Evolutionary conservation across 2,888 invertebrate genomes (phyloP).

Genomic region (Phyllotreta cruciferae): DNA sequence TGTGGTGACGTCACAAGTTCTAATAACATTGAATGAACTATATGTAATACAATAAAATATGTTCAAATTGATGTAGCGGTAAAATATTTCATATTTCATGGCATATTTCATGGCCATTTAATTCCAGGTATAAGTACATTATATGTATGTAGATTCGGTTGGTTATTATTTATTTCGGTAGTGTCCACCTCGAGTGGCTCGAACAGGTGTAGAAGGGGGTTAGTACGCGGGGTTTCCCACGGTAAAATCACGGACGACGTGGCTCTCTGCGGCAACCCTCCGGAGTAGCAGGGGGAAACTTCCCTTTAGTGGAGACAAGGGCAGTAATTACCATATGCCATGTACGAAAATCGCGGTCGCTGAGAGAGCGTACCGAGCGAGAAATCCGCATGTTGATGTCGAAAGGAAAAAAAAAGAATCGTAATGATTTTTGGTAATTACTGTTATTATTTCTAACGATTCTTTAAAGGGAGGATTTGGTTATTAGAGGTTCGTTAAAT

Average conservation of each 20-base stretch:
- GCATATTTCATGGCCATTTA: no score
- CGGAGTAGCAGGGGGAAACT: conserved; percentile 37
- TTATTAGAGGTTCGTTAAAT: background rate
- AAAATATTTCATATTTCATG: no score
- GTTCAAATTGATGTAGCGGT: no score
- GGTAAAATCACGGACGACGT: conserved; percentile 54
- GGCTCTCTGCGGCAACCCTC: conserved; percentile 49
- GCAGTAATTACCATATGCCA: conserved; percentile 44
- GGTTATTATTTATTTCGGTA: conserved; percentile 1
- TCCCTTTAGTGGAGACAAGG: conserved; percentile 36
- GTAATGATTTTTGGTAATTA: conserved; percentile 6
- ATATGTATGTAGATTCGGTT: conserved; percentile 1
- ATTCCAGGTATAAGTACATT: background rate
- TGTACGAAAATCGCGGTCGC: conserved; percentile 37
- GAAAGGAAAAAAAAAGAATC: no score
- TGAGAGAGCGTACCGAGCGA: conserved; percentile 15
- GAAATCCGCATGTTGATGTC: conserved; percentile 13
- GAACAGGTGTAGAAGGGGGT: conserved; percentile 41
- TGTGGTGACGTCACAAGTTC: no score
- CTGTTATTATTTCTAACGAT: background rate
- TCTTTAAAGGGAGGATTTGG: no score
- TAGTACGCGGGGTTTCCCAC: conserved; percentile 47
- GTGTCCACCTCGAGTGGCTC: conserved; percentile 11
- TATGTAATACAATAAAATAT: no score
- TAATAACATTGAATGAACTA: no score